Evolutionary conservation across 2,113 vertebrate species (phyloP), one percentile per base, ranked within the genome.

Genomic region (Trachemys scripta): DNA sequence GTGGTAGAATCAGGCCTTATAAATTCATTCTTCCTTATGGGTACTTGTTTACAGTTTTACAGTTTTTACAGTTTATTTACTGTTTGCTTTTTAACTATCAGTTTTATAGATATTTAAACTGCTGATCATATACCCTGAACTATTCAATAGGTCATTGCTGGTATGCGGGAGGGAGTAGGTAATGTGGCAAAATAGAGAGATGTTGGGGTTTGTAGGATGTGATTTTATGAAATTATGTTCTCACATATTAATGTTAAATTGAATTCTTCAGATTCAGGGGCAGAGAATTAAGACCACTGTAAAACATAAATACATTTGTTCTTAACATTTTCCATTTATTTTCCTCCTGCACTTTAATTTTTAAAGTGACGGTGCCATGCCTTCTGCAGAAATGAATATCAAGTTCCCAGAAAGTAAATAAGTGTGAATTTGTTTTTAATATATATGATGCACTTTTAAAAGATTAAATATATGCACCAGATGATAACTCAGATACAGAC

Each of bases 1-100:
- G 65, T 54, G 84, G n/a, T 57, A 91, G 90, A 54, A 10, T 82
- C 25, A 91, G 82, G 25, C 35, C 85, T 3, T 90, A 35, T 95
- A 84, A 90, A 91, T 95, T 92, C 53, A n/a, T 84, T 91, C 75
- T 84, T 89, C 94, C 59, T 54, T 25, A 22, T 80, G 85, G 31
- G 35, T 25, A 50, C 80, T 93, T 89, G 42, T 42, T 42, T 42
- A 42, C 38, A 38, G 38, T 3, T 38, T 38, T 38, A 38, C 38
- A 38, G 38, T 4, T 42, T 42, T 42, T 42, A 42, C 42, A 42
- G 42, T 42, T 42, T 42, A 57, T 79, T 94, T 11, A 47, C 24
- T 79, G 75, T 76, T 90, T 80, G 19, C 42, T 90, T 93, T 95
- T 91, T 54, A 95, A 90, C 31, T 51, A 14, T 19, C 2, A 2